Conservation (phyloP, 2,888 invertebrate genomes). For the Piscicola geometra region DNA sequence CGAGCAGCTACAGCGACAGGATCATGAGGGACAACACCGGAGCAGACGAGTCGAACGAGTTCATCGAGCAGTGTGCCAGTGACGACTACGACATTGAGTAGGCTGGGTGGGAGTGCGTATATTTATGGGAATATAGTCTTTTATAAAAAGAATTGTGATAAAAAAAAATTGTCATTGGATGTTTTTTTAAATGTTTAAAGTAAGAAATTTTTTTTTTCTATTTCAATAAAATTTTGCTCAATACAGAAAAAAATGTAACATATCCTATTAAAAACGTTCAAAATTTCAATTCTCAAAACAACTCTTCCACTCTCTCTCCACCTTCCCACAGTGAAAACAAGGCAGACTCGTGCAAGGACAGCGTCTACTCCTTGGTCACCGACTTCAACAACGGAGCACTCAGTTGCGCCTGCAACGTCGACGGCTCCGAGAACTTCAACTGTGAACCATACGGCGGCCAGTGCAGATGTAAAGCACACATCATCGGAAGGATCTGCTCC, state of each 20-base stretch:
- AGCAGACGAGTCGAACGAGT: conserved; percentile 80
- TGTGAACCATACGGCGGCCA: conserved; percentile 93
- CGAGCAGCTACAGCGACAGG: conserved; percentile 67
- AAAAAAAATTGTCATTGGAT: too few species aligned
- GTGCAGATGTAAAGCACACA: conserved; percentile 76
- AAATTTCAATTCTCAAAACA: too few species aligned
- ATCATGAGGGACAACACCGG: conserved; percentile 68
- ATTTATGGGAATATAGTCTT: too few species aligned
- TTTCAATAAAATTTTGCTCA: too few species aligned
- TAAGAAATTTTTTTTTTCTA: too few species aligned
- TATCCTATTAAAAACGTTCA: too few species aligned
- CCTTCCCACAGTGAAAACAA: background rate
- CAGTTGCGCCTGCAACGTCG: conserved; percentile 80
- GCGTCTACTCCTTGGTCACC: conserved; percentile 86
- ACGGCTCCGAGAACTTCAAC: conserved; percentile 78
- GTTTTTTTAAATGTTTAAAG: too few species aligned
- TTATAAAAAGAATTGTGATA: too few species aligned
- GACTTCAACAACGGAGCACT: conserved; percentile 91
- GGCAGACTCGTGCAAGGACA: conserved; percentile 73
- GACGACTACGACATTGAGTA: conserved; percentile 83
- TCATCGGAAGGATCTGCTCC: conserved; percentile 73
- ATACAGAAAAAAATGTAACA: too few species aligned
- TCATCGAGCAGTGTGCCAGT: conserved; percentile 79
- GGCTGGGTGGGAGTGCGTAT: too few species aligned
- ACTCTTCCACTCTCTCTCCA: too few species aligned